These are phyloP conservation scores for Pelosia muscerda DNA, from an alignment of 2,888 invertebrate genomes.

Conservation along the genomic window DNA sequence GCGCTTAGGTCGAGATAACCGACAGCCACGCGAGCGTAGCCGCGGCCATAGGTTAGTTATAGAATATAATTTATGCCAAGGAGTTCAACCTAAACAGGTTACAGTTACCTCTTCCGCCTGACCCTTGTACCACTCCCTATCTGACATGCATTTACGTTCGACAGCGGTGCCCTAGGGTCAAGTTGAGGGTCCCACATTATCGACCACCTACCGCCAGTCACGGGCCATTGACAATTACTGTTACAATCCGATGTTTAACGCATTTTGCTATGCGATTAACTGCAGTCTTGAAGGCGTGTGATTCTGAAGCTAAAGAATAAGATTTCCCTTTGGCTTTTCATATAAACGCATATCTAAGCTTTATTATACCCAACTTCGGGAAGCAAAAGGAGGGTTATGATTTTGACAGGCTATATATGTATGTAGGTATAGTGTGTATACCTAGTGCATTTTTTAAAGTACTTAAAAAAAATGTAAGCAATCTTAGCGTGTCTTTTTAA, in stretches of 20 bases:
- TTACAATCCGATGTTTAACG: conserved; percentile 37
- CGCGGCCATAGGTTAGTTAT: no score
- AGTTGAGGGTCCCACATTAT: conserved; percentile 55
- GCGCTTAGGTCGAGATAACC: no score
- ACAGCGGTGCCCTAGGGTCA: conserved; percentile 55
- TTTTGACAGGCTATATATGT: no score
- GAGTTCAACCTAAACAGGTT: background rate
- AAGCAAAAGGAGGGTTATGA: no score
- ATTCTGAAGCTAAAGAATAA: conserved; percentile 3
- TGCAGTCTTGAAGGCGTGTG: conserved; percentile 7
- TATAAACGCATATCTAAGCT: no score
- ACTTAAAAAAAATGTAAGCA: no score
- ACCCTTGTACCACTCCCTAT: conserved; percentile 7
- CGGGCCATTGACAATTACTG: conserved; percentile 27
- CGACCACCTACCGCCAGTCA: conserved; percentile 46
- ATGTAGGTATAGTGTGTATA: no score
- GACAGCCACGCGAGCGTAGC: no score
- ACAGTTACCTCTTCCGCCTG: background rate
- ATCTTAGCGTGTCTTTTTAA: no score
- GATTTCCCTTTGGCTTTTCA: background rate
- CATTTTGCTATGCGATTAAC: conserved; percentile 13
- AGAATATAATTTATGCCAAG: no score
- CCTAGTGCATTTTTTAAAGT: no score
- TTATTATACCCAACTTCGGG: no score
- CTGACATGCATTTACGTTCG: conserved; percentile 47